A percentile compares a stretch with the other conserved stretches of the same genome.
Conservation (phyloP, 1,140 invertebrate species). For the Lethocerus indicus region DNA sequence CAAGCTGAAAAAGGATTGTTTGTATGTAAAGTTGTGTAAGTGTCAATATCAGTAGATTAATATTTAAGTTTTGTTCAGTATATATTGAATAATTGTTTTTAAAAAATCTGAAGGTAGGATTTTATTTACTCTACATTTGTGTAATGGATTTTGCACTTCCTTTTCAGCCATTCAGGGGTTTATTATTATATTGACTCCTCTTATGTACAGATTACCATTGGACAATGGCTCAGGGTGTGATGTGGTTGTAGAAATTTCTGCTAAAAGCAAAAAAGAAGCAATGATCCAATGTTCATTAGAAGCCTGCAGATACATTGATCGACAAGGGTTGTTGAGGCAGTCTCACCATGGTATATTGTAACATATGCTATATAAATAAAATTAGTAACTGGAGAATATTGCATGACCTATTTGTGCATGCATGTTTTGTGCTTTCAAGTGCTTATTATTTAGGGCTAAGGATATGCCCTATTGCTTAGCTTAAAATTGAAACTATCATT, state of each 20-base stretch:
- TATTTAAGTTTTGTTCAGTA: background rate
- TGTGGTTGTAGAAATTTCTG: conserved; percentile 64
- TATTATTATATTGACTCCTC: conserved; percentile 3
- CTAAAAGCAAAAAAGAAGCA: conserved; percentile 89
- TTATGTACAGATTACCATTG: conserved; percentile 47
- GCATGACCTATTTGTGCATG: no score
- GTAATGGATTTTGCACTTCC: no score
- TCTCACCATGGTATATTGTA: conserved; percentile 53
- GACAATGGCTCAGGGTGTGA: conserved; percentile 55
- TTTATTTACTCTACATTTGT: no score
- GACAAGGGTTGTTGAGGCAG: conserved; percentile 57
- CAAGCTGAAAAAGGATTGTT: conserved; percentile 69
- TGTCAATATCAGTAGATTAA: conserved; percentile 5
- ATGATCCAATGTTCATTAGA: conserved; percentile 85
- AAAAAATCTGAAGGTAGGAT: no score
- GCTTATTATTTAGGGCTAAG: no score
- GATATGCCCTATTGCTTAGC: no score
- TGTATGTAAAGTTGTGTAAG: conserved; percentile 42
- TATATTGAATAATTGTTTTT: background rate
- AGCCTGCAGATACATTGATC: conserved; percentile 81
- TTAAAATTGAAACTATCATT: no score
- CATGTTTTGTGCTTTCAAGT: no score
- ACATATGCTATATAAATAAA: no score
- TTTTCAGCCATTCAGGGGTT: background rate
- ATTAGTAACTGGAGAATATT: no score